Evolutionary conservation across 2,888 invertebrate species (phyloP).

Genomic region (Nymphalis polychloros): DNA sequence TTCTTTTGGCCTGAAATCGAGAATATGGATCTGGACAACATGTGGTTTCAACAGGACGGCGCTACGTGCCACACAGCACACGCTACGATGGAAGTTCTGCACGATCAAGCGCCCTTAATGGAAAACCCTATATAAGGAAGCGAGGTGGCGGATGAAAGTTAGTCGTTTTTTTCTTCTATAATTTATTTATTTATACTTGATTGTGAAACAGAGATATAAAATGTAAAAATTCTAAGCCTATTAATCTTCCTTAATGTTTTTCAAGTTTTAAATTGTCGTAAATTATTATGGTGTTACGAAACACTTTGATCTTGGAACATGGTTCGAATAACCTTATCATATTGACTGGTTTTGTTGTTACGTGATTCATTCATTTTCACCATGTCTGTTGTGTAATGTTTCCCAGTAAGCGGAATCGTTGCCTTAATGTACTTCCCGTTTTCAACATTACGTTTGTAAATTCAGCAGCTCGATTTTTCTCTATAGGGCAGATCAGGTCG

Average conservation of each 20-base stretch:
- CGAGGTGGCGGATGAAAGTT: no score
- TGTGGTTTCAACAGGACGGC: no score
- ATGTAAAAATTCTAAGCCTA: no score
- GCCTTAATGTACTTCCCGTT: constrained; percentile 28
- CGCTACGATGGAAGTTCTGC: no score
- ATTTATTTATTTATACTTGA: no score
- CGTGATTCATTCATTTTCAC: constrained; percentile 44
- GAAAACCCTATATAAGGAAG: no score
- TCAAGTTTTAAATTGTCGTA: constrained; percentile 10
- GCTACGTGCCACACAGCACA: no score
- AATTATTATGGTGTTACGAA: constrained; percentile 8
- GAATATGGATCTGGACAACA: no score
- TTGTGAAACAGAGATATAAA: no score
- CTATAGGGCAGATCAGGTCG: not conserved
- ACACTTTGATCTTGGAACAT: constrained; percentile 5
- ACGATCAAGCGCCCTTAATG: no score
- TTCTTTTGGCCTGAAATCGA: no score
- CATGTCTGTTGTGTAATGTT: constrained; percentile 22
- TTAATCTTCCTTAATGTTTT: not conserved
- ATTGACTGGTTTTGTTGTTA: constrained; percentile 36
- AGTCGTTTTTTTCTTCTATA: no score
- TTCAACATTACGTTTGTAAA: constrained; percentile 25
- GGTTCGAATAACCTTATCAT: constrained; percentile 33
- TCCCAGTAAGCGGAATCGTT: constrained; percentile 1
- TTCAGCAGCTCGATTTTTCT: not conserved